These are phyloP conservation scores for Lycia hirtaria DNA, from an alignment of 2,888 invertebrate species.

Conservation along the genomic window DNA sequence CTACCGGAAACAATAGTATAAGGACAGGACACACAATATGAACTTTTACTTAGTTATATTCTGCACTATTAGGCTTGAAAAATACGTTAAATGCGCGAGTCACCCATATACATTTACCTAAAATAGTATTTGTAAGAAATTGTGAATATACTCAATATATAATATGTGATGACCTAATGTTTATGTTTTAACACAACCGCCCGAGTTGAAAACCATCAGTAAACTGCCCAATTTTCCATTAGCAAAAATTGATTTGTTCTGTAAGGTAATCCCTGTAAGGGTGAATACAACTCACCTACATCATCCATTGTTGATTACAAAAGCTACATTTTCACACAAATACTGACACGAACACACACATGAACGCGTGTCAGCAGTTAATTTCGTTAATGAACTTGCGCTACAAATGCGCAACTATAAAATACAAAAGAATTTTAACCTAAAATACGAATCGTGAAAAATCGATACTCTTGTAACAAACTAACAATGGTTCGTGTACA, in stretches of 20 bases:
- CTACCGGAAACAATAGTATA: too few species aligned
- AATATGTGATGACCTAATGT: neutral
- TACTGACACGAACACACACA: constrained; percentile 65
- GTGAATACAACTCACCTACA: constrained; percentile 25
- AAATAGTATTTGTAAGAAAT: too few species aligned
- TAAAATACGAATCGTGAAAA: constrained; percentile 75
- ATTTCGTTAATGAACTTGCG: constrained; percentile 70
- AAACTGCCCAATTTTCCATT: constrained; percentile 12
- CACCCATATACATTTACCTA: too few species aligned
- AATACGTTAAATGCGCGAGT: too few species aligned
- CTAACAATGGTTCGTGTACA: constrained; percentile 65
- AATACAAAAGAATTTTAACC: constrained; percentile 79
- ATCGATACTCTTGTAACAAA: constrained; percentile 72
- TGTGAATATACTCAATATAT: too few species aligned
- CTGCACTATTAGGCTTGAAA: too few species aligned
- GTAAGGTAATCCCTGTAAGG: too few species aligned
- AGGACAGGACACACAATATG: too few species aligned
- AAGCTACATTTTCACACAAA: constrained; percentile 64
- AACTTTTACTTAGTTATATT: too few species aligned
- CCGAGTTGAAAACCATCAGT: neutral
- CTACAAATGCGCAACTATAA: constrained; percentile 60
- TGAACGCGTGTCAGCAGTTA: constrained; percentile 58
- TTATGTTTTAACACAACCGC: neutral
- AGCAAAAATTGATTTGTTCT: constrained; percentile 14
- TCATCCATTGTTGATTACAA: constrained; percentile 27